These are phyloP conservation scores for Adelognathus sp. DNA, from an alignment of 2,888 invertebrate species.

Conservation along the genomic window DNA sequence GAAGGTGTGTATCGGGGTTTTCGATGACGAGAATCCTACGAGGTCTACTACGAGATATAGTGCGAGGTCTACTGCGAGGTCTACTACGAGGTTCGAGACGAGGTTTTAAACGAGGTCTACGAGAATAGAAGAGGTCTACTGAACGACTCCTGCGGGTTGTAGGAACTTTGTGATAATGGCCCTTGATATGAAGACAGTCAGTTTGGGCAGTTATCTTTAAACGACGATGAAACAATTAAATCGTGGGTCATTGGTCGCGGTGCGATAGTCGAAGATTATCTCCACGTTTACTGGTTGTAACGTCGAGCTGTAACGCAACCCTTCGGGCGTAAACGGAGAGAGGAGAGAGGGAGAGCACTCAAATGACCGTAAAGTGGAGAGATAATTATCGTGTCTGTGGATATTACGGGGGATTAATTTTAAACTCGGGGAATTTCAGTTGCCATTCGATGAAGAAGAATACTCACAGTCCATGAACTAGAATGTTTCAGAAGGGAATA, in stretches of 20 bases:
- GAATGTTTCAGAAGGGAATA: too few species aligned
- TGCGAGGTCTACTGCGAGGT: constrained; percentile 33
- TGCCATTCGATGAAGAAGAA: background rate
- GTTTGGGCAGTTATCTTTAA: constrained; percentile 56
- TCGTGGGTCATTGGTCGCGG: constrained; percentile 56
- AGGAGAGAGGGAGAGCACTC: background rate
- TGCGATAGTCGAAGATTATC: constrained; percentile 38
- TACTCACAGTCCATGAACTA: background rate
- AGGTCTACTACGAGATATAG: constrained; percentile 33
- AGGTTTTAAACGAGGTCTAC: constrained; percentile 25
- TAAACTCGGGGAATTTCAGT: constrained; percentile 28
- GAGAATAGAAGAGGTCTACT: constrained; percentile 31
- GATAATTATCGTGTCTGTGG: constrained; percentile 55
- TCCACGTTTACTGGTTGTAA: background rate
- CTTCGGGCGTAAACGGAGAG: background rate
- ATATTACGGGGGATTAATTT: constrained; percentile 49
- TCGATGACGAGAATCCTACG: constrained; percentile 35
- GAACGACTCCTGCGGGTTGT: background rate
- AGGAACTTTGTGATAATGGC: background rate
- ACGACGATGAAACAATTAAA: constrained; percentile 65
- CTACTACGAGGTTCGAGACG: constrained; percentile 36
- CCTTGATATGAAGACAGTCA: background rate
- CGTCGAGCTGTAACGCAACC: background rate
- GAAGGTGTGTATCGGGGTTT: background rate
- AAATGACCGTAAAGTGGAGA: background rate